Base-by-base conservation (phyloP, 2,888 invertebrate species). In the Agriopis leucophaearia region DNA sequence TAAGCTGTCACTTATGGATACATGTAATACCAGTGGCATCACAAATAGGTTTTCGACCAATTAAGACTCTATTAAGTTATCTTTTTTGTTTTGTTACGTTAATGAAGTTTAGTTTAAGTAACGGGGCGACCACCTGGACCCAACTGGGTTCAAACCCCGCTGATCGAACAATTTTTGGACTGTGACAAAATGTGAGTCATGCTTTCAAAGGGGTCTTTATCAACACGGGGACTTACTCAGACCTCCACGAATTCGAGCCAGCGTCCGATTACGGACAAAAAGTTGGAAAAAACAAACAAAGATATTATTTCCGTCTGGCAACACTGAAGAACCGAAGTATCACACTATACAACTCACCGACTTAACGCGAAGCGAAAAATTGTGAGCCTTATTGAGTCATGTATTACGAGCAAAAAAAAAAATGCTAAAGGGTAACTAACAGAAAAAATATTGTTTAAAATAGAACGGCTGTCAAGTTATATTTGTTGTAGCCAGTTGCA, bases 251-350 rank as follows among this genome's bases (percentile, higher is more conserved):
- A 92, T 85, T 84, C 92, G 93, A 86, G 89, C 88, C 87, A 90
- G 83, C 82, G 90, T 91, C 94, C 94, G 92, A 88, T 88, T 83
- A 84, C 92, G 93, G 93, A 94, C 94, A 92, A 92, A 90, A 85
- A 88, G 88, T 81, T 82, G 88, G 78, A 87, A 85, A 85, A 82
- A 77, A 59, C 86, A 88, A 87, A 90, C 83, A 90, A 88, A 91
- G 89, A 90, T 89, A 93, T 93, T 92, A 93, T 91, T 83, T 81
- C 81, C 78, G 76, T 81, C 72, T 81, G 77, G 77, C 75, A 81
- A 82, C 75, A 59, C 42, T 59, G 50, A 27, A 7, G 4, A 3
- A 52, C 10, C n/a, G n/a, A n/a, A n/a, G n/a, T n/a, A n/a, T 27
- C 42, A 12, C 55, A 42, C 42, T 5, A 5, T 27, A 27, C 27